Base-by-base conservation (phyloP, 2,113 vertebrate genomes). In the Antennarius striatus region DNA sequence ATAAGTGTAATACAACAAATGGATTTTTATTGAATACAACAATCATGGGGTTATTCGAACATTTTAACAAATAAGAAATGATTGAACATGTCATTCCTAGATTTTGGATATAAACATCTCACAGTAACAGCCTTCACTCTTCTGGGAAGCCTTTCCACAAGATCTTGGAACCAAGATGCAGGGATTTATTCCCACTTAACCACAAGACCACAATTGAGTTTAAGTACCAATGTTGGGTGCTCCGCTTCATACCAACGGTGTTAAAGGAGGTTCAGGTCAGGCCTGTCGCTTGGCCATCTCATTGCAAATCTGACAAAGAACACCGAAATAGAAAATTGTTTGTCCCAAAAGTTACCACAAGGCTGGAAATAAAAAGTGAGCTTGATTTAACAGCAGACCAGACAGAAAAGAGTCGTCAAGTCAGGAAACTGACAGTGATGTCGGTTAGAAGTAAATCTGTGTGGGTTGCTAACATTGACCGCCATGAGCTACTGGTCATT, bases 181-280 rank as follows among this genome's bases (percentile, higher is more conserved):
- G 28, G 59, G 46, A 40, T 62, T 51, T 22, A n/a, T 22, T 50
- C 32, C 59, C 46, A 50, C 49, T 50, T 11, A 36, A 40, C 57
- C 57, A 59, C 28, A 46, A 47, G 59, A 40, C 32, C 12, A 51
- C 9, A 16, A 48, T 5, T 30, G 45, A 32, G 28, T 48, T 60
- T 60, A 15, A 36, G 29, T 2, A 48, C 28, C 15, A 4, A 14
- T 14, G 17, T 13, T 43, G 36, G 28, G 8, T 53, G 28, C 22
- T 52, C 11, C 6, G 14, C 10, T 32, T 59, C 39, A 53, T 50
- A 49, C 6, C 12, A 22, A 13, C 51, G 42, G 40, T 60, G 15
- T 9, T 47, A 29, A 40, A 28, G 10, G 16, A 10, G 36, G 17
- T 9, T 52, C 12, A 72, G 10, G 53, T 57, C 60, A 52, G 11